These are phyloP conservation scores for Aplysia californica DNA, from an alignment of 1,140 invertebrate species.

Conservation along the genomic window DNA sequence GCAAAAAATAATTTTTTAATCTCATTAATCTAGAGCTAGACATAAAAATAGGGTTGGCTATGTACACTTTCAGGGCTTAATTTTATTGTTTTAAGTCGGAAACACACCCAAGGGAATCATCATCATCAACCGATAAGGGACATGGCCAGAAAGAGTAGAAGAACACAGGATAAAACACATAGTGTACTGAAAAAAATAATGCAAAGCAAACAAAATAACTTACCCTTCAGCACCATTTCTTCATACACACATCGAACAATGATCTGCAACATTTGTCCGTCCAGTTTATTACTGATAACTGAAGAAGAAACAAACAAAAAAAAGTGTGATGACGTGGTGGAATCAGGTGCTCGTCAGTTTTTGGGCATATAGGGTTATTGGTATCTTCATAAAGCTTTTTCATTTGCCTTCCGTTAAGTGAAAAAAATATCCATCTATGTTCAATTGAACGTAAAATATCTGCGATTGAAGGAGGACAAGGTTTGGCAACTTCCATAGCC, in stretches of 20 bases:
- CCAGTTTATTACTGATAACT: slow-evolving; percentile 63
- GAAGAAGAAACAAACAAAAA: slow-evolving; percentile 34
- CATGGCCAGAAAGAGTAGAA: neutral
- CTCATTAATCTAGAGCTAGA: neutral
- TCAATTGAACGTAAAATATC: no score
- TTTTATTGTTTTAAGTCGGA: neutral
- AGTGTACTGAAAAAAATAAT: no score
- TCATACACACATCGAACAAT: slow-evolving; percentile 51
- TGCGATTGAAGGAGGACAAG: no score
- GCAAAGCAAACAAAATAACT: no score
- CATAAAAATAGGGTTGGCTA: neutral
- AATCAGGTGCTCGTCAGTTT: no score
- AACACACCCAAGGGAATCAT: neutral
- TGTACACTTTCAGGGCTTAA: neutral
- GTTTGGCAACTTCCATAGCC: no score
- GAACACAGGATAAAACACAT: neutral
- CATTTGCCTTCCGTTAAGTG: no score
- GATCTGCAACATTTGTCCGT: slow-evolving; percentile 54
- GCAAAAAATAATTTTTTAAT: no score
- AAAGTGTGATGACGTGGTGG: no score
- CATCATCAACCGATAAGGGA: neutral
- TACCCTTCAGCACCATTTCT: slow-evolving; percentile 46
- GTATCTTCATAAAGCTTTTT: no score
- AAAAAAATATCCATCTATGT: no score
- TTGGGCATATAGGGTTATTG: no score